Evolutionary conservation across 2,888 invertebrate species (phyloP), one percentile per base, ranked within the genome.

Genomic region (Entomobrya proxima): DNA sequence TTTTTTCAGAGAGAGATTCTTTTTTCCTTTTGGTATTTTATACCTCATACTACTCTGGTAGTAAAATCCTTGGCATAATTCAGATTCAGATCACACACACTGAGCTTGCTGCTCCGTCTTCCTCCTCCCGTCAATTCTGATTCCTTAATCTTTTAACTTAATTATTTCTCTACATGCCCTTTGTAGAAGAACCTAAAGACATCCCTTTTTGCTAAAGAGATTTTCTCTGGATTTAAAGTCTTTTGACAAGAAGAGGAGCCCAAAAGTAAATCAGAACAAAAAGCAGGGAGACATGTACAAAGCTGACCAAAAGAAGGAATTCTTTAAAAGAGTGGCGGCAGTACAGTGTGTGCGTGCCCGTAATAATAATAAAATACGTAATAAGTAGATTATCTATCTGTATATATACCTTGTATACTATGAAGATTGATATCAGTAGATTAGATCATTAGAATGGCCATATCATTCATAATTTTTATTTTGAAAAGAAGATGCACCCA

Each of bases 61-160:
- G 4, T 13, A 13, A 27, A 27, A 55, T 27, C 55, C 61, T n/a
- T n/a, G 30, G n/a, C 15, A 24, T 67, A 13, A 15, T 67, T n/a
- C n/a, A n/a, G n/a, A 83, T 83, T 83, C 83, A 76, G 83, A 83
- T 83, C 83, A 83, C 83, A 83, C 67, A 83, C 75, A 81, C 35
- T 64, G 21, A 27, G 27, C 13, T 69, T n/a, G n/a, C n/a, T n/a
- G n/a, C n/a, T n/a, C n/a, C n/a, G n/a, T n/a, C n/a, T n/a, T n/a
- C n/a, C 52, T 27, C 37, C 40, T 74, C 55, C 76, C 76, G 76
- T 83, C 83, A 83, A 76, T 83, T 83, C 3, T 83, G n/a, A 83
- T 83, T 83, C 83, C 76, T 83, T 83, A 83, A 83, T 76, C 76
- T 67, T 24, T 76, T 83, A 82, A 82, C 82, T 82, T 82, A 83